Base-by-base conservation (phyloP, 2,113 vertebrate genomes). In the Nansenia antarctica region DNA sequence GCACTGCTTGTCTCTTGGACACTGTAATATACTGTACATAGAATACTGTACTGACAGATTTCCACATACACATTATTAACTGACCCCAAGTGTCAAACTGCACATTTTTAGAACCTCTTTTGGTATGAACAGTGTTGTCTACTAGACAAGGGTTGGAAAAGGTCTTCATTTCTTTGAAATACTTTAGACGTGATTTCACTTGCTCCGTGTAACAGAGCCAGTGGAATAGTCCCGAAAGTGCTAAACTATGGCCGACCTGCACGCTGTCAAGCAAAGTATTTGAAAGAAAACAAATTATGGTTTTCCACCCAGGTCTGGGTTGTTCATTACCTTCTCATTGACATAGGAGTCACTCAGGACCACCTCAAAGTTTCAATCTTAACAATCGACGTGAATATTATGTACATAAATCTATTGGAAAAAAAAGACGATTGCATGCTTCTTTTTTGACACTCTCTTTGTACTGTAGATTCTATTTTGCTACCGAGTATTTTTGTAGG, bases 401-500 rank as follows among this genome's bases (percentile, higher is more conserved):
- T 77, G 72, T 82, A 84, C 49, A 80, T 78, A 79, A 75, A 67
- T 27, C 20, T 75, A 59, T n/a, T n/a, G n/a, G n/a, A n/a, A n/a
- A 45, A 47, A 35, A 62, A 72, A 70, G 27, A 64, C 45, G 57
- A 45, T 70, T 34, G 70, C 70, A 71, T 81, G 70, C 65, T 55
- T 74, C 60, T 82, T 79, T 73, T 78, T 62, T 67, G 18, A 78
- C 42, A 70, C 61, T 62, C 64, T 30, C 29, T 74, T 52, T 63
- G 62, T 77, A 72, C 62, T 72, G 65, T 58, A 78, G 54, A 75
- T 62, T 79, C 69, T 85, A 74, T 88, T 88, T 88, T 85, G 74
- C 64, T 90, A 86, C 65, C 58, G 39, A 49, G 77, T 88, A 79
- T 84, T 85, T 90, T 84, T 88, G 14, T 80, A 77, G 63, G 60